Evolutionary conservation across 2,797 vertebrate species (phyloP).

Genomic region (Botia kubotai): DNA sequence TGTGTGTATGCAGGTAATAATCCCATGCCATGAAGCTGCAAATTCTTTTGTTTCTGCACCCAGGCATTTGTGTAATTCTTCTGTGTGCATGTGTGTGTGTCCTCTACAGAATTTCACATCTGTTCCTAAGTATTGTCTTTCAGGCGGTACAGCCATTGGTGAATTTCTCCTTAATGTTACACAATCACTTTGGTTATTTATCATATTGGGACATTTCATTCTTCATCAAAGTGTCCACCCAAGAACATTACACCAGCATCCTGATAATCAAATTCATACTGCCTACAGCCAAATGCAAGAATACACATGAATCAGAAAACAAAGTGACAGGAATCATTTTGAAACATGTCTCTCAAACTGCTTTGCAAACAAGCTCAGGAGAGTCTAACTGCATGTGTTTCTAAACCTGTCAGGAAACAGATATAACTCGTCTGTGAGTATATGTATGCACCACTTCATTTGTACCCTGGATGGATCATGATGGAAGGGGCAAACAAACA

Average conservation of each 20-base stretch:
- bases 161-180: slow-evolving; percentile 40
- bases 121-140: slow-evolving; percentile 30
- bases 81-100: background rate
- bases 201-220: slow-evolving; percentile 43
- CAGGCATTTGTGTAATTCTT: background rate
- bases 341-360: too few species aligned
- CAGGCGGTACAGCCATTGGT: slow-evolving; percentile 5
- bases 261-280: background rate
- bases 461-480: background rate
- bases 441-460: background rate
- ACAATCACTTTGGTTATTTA: slow-evolving; percentile 46
- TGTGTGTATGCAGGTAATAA: too few species aligned
- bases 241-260: background rate
- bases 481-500: slow-evolving; percentile 8
- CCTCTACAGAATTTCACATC: slow-evolving; percentile 34
- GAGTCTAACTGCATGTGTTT: background rate
- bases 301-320: background rate
- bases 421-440: slow-evolving; percentile 3
- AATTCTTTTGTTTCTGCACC: background rate
- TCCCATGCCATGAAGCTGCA: background rate
- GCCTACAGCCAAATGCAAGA: background rate
- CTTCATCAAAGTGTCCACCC: background rate
- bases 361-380: background rate
- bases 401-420: background rate
- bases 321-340: background rate